These are phyloP conservation scores for Nycticorax nycticorax DNA, from an alignment of 2,113 vertebrate species.

Conservation along the genomic window DNA sequence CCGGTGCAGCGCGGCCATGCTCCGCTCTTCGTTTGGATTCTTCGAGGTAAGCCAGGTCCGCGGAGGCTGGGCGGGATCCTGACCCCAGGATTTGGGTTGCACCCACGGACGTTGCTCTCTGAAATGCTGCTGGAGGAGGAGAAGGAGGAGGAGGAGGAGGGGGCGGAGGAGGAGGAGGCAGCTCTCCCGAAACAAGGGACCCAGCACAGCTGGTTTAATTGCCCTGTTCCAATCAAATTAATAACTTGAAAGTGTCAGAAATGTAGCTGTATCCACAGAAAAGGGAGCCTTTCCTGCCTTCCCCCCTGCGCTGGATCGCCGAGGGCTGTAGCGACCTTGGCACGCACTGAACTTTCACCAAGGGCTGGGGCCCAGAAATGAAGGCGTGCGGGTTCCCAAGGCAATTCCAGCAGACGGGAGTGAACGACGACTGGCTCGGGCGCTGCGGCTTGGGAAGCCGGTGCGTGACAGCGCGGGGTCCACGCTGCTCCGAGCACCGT, in stretches of 20 bases:
- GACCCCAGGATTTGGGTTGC: not conserved
- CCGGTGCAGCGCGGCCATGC: not conserved
- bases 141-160: not conserved
- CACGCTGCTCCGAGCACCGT: not conserved
- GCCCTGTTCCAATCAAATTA: not conserved
- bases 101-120: not conserved
- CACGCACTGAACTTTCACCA: not conserved
- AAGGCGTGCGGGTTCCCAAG: not conserved
- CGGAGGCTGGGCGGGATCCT: not conserved
- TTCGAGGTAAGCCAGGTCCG: accelerated
- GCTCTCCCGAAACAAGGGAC: accelerated
- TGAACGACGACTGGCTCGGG: not conserved
- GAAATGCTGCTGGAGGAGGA: not conserved
- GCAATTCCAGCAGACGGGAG: not conserved
- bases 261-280: not conserved
- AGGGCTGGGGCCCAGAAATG: not conserved
- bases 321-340: not conserved
- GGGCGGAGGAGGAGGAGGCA: too few relatives aligned
- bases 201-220: not conserved
- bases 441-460: not conserved
- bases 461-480: not conserved
- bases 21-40: not conserved
- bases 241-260: not conserved
- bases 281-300: not conserved
- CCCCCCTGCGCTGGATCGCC: not conserved